Base-by-base conservation (phyloP, 2,113 vertebrate species). In the Tretioscincus oriximinensis region DNA sequence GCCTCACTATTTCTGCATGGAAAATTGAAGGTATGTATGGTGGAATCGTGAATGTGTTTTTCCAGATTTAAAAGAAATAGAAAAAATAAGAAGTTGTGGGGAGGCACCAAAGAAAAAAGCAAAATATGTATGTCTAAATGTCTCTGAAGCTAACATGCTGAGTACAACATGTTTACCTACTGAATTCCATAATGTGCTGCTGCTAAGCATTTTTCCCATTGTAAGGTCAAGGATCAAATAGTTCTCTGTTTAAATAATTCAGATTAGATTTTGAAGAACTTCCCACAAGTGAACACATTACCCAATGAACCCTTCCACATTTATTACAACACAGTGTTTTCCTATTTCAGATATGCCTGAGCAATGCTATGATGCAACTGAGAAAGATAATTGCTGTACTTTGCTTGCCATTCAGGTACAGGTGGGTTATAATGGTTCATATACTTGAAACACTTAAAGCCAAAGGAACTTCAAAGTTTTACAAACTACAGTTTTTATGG, bases 171-270 rank as follows among this genome's bases (percentile, higher is more conserved):
- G 84, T 93, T 93, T 90, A 84, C 82, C 76, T 84, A 21, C 84
- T 81, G 81, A 85, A 84, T 76, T 76, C 85, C 86, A 73, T 76
- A 90, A 88, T 71, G 66, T 87, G 80, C 86, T 88, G 83, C 85
- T 51, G 71, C 63, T 90, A 90, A 81, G 73, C 82, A 80, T 78
- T 92, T 92, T 87, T 80, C 31, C 84, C 64, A 82, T 85, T 67
- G 63, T 88, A 94, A 92, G 90, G 90, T 92, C 89, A 93, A 65
- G 80, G 86, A 91, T 90, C 84, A 85, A 90, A 86, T 92, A 84
- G 82, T 75, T 84, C 75, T 65, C n/a, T 1, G 58, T 67, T 90
- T 83, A 90, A 93, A 89, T 69, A 82, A 92, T 90, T 85, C 49
- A 87, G 58, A 83, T 88, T 80, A 73, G 74, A 83, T 72, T 69